phyloP scores from a whole-genome alignment of 2,113 vertebrate species.

The Acanthochromis polyacanthus region DNA sequence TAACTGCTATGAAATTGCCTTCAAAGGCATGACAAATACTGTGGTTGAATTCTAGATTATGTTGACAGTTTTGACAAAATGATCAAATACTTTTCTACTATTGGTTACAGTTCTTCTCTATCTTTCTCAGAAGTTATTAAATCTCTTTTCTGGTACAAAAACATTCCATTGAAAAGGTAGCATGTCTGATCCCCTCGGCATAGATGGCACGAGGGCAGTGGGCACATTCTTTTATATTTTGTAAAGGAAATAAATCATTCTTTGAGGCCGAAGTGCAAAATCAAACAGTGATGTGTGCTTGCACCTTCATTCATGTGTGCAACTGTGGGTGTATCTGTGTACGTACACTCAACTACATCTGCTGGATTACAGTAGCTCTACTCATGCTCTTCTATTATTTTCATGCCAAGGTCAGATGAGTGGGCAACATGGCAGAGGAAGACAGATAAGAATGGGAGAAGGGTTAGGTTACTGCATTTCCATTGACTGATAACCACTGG shows the following conservation, averaged over 20 bases:
- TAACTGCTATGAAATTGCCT: no score
- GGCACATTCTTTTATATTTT: slow-evolving; percentile 7
- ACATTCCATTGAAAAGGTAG: slow-evolving; percentile 6
- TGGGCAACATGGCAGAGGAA: slow-evolving; percentile 60
- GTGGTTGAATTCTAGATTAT: background rate
- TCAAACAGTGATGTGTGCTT: slow-evolving; percentile 21
- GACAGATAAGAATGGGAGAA: slow-evolving; percentile 48
- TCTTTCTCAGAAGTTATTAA: background rate
- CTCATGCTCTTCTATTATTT: slow-evolving; percentile 61
- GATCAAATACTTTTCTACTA: background rate
- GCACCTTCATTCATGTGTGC: slow-evolving; percentile 37
- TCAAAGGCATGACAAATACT: no score
- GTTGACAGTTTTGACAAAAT: background rate
- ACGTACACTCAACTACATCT: slow-evolving; percentile 27
- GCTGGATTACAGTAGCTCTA: slow-evolving; percentile 20
- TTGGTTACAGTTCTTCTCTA: background rate
- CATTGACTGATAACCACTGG: slow-evolving; percentile 46
- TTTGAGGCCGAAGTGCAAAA: slow-evolving; percentile 14
- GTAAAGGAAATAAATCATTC: slow-evolving; percentile 24
- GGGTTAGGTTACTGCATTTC: slow-evolving; percentile 24
- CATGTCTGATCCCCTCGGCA: background rate
- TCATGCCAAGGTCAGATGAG: slow-evolving; percentile 65
- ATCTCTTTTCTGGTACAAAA: slow-evolving; percentile 2
- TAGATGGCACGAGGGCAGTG: background rate
- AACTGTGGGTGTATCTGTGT: slow-evolving; percentile 47